Percentiles rank a stretch among this genome's conserved stretches.
These are phyloP conservation scores for Ceratina australensis DNA, from an alignment of 1,140 invertebrate genomes.

Conservation along the genomic window DNA sequence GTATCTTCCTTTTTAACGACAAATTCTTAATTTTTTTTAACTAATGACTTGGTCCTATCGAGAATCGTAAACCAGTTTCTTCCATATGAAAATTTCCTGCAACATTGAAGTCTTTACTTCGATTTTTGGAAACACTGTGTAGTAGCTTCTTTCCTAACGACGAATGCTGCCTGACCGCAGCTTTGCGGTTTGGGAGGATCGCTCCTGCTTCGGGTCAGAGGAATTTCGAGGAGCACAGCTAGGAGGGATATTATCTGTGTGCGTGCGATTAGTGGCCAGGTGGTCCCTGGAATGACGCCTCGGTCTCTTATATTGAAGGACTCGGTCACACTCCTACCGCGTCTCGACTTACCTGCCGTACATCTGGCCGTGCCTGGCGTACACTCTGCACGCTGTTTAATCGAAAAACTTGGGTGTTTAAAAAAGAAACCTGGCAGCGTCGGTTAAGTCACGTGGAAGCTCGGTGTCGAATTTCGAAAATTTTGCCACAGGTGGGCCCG, in stretches of 20 bases:
- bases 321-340: conserved; percentile 19
- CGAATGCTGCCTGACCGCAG: neutral
- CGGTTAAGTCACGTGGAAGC: conserved; percentile 44
- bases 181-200: neutral
- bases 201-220: conserved; percentile 33
- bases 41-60: too few species aligned
- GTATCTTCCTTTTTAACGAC: too few species aligned
- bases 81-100: too few species aligned
- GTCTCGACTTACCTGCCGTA: conserved; percentile 57
- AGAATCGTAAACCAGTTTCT: too few species aligned
- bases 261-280: conserved; percentile 49
- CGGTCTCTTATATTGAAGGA: conserved; percentile 39
- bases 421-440: conserved; percentile 31
- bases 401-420: conserved; percentile 38
- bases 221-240: conserved; percentile 42
- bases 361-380: conserved; percentile 28
- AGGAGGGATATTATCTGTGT: neutral
- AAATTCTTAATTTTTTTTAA: too few species aligned
- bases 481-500: conserved; percentile 46
- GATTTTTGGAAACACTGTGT: too few species aligned
- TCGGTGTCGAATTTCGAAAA: conserved; percentile 53
- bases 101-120: too few species aligned
- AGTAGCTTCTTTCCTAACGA: neutral
- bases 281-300: conserved; percentile 52
- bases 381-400: conserved; percentile 28